Evolutionary conservation across 2,888 invertebrate species (phyloP), one percentile per base, ranked within the genome.

Genomic region (Melanostoma mellinum): DNA sequence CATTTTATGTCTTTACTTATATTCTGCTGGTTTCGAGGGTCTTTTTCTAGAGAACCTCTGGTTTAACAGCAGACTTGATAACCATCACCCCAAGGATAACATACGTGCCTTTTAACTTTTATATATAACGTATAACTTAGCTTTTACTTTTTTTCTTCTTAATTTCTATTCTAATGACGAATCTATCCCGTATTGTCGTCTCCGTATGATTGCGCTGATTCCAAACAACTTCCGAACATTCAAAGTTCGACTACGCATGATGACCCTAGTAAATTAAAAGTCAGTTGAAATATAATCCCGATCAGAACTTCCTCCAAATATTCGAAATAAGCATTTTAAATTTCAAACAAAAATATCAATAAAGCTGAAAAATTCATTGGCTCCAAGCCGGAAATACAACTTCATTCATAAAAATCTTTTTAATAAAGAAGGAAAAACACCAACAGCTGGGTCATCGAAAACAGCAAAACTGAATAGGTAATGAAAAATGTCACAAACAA

Each of bases 321-420:
- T 20, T 48, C 5, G 3, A 77, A 69, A 6, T 58, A 74, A 75
- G 84, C 79, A 79, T 56, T 58, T 5, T 5, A n/a, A 10, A n/a
- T 33, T 9, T 10, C 3, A 50, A 33, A 3, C 30, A 36, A 52
- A 71, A 44, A 68, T 32, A 33, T 10, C 32, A 44, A 10, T 30
- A 4, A 75, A 77, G 72, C 50, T 53, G 30, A 65, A 48, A 48
- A 48, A 68, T 74, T 73, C 10, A 63, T n/a, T 30, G 55, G 58
- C 55, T 60, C 8, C 30, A 60, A 56, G 55, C 71, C 84, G 84
- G 74, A 79, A 79, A 67, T 75, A 84, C 84, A 84, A 84, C 58
- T 84, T 75, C 84, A 84, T 84, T 82, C 82, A 82, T 82, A 69
- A 82, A 79, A 20, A 20, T 20, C 20, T 20, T 67, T 46, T 67